Percentiles rank a stretch among this genome's conserved stretches.
Evolutionary conservation across 2,113 vertebrate genomes (phyloP).

Genomic region (Hippocampus mohnikei): DNA sequence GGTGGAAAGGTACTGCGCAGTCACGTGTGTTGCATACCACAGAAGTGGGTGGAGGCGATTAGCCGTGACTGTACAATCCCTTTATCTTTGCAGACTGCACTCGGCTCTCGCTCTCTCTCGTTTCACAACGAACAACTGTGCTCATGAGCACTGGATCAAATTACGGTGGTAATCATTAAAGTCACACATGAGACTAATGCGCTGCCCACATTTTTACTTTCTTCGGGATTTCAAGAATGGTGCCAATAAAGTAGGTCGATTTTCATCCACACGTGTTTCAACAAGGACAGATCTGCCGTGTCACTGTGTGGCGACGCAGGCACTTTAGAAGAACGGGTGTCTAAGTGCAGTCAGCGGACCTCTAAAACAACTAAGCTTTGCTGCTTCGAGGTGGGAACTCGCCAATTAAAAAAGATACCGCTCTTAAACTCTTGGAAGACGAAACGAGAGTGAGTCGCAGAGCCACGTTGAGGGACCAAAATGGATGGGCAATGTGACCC

Average conservation of each 20-base stretch:
- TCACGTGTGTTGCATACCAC: constrained; percentile 8
- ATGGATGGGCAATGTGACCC: background rate
- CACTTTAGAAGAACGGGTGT: background rate
- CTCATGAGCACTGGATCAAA: constrained; percentile 33
- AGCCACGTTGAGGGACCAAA: background rate
- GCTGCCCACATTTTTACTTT: constrained; percentile 21
- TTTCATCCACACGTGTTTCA: background rate
- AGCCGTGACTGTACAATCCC: constrained; percentile 23
- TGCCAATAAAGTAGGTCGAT: constrained; percentile 19
- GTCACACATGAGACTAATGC: background rate
- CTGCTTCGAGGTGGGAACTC: background rate
- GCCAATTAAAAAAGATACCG: background rate
- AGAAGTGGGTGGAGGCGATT: constrained; percentile 25
- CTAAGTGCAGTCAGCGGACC: background rate
- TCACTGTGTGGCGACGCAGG: background rate
- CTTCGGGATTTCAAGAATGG: constrained; percentile 16
- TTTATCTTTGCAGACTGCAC: constrained; percentile 21
- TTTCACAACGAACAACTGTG: constrained; percentile 32
- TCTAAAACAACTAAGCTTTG: background rate
- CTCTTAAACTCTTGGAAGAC: background rate
- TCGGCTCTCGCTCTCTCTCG: constrained; percentile 17
- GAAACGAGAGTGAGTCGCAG: background rate
- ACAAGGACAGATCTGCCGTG: background rate
- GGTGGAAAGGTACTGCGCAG: background rate
- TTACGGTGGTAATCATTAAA: constrained; percentile 11